Conservation (phyloP, 2,797 vertebrate species). For the Sternotherus odoratus region DNA sequence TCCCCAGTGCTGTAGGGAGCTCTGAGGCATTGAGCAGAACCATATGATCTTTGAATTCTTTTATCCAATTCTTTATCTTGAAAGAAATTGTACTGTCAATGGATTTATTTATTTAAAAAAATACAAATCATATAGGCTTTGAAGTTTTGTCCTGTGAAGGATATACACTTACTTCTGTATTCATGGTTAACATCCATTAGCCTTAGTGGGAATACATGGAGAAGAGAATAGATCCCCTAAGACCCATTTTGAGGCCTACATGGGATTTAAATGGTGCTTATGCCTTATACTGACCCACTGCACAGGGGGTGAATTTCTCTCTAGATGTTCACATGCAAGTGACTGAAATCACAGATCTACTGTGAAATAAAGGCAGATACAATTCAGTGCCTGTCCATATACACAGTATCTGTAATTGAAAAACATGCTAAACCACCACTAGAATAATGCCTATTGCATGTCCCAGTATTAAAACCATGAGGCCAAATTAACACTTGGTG, state of each 20-base stretch:
- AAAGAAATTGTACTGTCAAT: not conserved
- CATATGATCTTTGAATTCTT: not conserved
- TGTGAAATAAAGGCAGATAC: accelerated
- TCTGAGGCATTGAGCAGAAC: not conserved
- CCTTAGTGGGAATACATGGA: not conserved
- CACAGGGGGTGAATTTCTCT: not conserved
- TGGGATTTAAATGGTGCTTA: not conserved
- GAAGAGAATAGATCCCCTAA: not conserved
- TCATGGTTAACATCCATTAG: not conserved
- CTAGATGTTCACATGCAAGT: not conserved
- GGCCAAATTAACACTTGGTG: not conserved
- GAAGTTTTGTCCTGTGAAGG: not conserved
- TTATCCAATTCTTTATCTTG: not conserved
- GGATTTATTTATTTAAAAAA: slow-evolving; percentile 9
- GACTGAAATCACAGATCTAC: not conserved
- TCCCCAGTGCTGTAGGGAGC: not conserved
- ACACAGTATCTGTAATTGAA: not conserved
- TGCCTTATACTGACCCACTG: not conserved
- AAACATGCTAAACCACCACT: not conserved
- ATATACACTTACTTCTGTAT: not conserved
- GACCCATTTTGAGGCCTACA: not conserved
- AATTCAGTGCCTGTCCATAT: not conserved
- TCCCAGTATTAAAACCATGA: not conserved
- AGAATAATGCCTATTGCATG: accelerated
- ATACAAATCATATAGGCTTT: not conserved